Conservation (phyloP, 2,797 vertebrate genomes). For the Syngnathus acus region DNA sequence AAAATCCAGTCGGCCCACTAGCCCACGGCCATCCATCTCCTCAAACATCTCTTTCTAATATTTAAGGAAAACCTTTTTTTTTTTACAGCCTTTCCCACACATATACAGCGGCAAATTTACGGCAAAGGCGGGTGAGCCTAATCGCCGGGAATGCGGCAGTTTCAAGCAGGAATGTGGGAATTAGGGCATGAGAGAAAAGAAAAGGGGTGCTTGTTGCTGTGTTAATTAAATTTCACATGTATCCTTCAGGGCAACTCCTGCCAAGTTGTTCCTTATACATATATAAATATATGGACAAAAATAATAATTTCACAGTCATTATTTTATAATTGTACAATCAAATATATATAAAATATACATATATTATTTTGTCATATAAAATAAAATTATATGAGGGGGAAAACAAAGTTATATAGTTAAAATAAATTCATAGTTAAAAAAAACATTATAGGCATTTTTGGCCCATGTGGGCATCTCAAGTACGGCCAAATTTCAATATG, state of each 20-base stretch:
- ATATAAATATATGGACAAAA: too few relatives aligned
- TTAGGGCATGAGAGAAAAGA: constrained; percentile 59
- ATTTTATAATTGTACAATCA: neutral
- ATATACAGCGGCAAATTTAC: constrained; percentile 56
- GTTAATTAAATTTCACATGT: constrained; percentile 71
- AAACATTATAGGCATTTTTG: neutral
- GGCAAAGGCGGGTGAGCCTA: constrained; percentile 62
- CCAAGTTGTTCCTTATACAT: constrained; percentile 3
- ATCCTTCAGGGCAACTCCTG: constrained; percentile 38
- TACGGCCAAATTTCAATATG: neutral
- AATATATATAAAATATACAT: too few relatives aligned
- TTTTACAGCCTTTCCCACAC: constrained; percentile 60
- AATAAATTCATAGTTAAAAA: neutral
- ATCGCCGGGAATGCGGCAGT: constrained; percentile 60
- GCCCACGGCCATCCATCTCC: constrained; percentile 71
- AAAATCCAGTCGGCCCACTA: constrained; percentile 49
- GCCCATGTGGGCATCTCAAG: neutral
- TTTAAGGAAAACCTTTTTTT: constrained; percentile 62
- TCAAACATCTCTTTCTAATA: constrained; percentile 66
- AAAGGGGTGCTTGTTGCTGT: constrained; percentile 57
- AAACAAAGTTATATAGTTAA: too few relatives aligned
- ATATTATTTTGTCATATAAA: too few relatives aligned
- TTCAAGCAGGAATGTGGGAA: constrained; percentile 69
- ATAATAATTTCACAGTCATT: neutral
- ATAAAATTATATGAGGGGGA: neutral